Percentiles rank a stretch among this genome's conserved stretches.
Evolutionary conservation across 2,113 vertebrate genomes (phyloP).

Genomic region (Chaenocephalus aceratus): DNA sequence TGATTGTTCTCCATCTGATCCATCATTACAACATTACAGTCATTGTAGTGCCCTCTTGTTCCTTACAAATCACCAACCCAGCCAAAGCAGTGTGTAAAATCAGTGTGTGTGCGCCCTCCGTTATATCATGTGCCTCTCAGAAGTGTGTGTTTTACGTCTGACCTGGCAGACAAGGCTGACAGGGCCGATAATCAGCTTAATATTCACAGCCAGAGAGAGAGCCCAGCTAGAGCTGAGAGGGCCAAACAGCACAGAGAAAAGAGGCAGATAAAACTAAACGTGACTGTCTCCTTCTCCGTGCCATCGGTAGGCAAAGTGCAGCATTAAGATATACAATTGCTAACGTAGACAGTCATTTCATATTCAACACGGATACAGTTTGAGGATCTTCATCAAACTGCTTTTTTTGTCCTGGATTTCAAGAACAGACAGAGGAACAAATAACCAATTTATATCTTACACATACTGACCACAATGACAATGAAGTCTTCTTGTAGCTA

Average conservation of each 20-base stretch:
- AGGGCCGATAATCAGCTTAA: slow-evolving; percentile 66
- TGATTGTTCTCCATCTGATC: not conserved
- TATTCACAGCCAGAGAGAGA: slow-evolving; percentile 48
- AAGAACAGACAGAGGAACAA: not conserved
- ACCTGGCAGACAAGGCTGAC: slow-evolving; percentile 60
- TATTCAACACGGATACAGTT: not conserved
- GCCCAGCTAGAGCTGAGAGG: slow-evolving; percentile 5
- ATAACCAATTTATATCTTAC: too few relatives aligned
- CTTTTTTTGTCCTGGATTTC: not conserved
- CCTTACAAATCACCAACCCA: slow-evolving; percentile 30
- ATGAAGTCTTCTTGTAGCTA: not conserved
- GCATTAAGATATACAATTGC: not conserved
- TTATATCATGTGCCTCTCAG: slow-evolving; percentile 51
- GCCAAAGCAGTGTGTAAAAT: not conserved
- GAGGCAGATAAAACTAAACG: not conserved
- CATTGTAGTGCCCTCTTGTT: not conserved
- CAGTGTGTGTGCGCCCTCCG: not conserved
- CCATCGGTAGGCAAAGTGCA: not conserved
- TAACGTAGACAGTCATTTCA: not conserved
- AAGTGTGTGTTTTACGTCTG: slow-evolving; percentile 55
- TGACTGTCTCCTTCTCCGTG: not conserved
- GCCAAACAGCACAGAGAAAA: slow-evolving; percentile 4
- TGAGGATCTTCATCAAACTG: not conserved
- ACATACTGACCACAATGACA: not conserved
- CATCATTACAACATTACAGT: not conserved